phyloP scores from a whole-genome alignment of 2,888 invertebrate species.

The Hyles lineata region DNA sequence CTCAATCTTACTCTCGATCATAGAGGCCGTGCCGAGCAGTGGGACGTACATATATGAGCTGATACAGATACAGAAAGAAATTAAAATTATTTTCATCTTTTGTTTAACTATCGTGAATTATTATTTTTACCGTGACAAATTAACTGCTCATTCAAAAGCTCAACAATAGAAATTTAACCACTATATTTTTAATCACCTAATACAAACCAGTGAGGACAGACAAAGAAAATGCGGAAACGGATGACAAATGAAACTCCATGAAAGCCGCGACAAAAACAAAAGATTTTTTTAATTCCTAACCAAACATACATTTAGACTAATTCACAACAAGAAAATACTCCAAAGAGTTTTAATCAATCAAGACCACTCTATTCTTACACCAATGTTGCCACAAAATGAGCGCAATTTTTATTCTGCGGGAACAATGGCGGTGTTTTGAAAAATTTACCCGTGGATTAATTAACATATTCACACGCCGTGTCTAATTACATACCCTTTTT shows the following conservation, averaged over 20 bases:
- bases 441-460: slow-evolving; percentile 81
- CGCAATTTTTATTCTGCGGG: slow-evolving; percentile 68
- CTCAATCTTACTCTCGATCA: too few species aligned
- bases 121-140: too few species aligned
- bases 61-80: too few species aligned
- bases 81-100: too few species aligned
- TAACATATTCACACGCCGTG: slow-evolving; percentile 78
- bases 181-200: background rate
- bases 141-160: background rate
- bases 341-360: slow-evolving; percentile 22
- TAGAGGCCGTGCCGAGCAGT: too few species aligned
- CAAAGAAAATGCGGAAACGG: background rate
- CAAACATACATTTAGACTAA: slow-evolving; percentile 27
- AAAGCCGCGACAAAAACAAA: background rate
- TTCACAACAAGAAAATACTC: slow-evolving; percentile 10
- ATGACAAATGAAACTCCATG: slow-evolving; percentile 3
- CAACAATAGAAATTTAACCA: background rate
- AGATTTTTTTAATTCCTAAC: slow-evolving; percentile 1
- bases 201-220: background rate
- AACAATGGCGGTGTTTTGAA: slow-evolving; percentile 80
- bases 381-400: slow-evolving; percentile 49
- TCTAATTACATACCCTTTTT: slow-evolving; percentile 80
- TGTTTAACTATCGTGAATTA: too few species aligned
- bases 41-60: too few species aligned
- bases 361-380: slow-evolving; percentile 44